Percentiles rank a stretch among this genome's conserved stretches.
Evolutionary conservation across 2,113 vertebrate genomes (phyloP).

Genomic region (Terrapene triunguis): DNA sequence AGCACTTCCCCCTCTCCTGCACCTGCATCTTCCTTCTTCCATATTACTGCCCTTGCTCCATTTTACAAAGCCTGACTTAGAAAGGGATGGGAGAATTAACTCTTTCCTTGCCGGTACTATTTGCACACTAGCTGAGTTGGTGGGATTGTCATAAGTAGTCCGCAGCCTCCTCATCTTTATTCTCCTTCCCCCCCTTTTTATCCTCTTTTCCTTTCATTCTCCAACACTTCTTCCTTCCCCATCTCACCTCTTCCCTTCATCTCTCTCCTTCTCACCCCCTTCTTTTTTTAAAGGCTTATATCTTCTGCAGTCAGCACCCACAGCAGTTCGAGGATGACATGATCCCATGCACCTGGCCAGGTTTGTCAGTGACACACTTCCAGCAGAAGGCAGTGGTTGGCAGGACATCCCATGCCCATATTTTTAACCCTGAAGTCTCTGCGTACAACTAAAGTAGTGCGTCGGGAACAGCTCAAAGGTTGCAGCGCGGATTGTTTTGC

Average conservation of each 20-base stretch:
- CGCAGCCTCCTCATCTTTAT: not conserved
- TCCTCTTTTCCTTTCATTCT: not conserved
- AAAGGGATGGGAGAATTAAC: not conserved
- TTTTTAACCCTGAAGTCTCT: not conserved
- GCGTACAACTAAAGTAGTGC: not conserved
- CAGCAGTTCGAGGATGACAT: not conserved
- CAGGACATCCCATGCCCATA: rapidly evolving
- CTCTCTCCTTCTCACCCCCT: not conserved
- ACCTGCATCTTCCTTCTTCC: conserved; percentile 39
- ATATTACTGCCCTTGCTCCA: conserved; percentile 27
- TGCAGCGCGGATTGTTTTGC: not conserved
- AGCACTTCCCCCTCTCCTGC: conserved; percentile 1
- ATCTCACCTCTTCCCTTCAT: not conserved
- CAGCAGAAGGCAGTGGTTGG: not conserved
- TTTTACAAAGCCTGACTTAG: conserved; percentile 51
- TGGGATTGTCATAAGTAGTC: not conserved
- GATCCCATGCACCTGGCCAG: not conserved
- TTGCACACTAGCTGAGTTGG: not conserved
- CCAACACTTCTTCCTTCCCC: not conserved
- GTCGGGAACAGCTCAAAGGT: rapidly evolving
- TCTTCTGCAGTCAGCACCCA: not conserved
- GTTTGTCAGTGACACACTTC: rapidly evolving
- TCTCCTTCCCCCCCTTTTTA: not conserved
- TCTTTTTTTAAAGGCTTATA: not conserved
- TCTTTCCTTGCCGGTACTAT: not conserved